Evolutionary conservation across 2,113 vertebrate species (phyloP), one percentile per base, ranked within the genome.

Genomic region (Actinemys pallida): DNA sequence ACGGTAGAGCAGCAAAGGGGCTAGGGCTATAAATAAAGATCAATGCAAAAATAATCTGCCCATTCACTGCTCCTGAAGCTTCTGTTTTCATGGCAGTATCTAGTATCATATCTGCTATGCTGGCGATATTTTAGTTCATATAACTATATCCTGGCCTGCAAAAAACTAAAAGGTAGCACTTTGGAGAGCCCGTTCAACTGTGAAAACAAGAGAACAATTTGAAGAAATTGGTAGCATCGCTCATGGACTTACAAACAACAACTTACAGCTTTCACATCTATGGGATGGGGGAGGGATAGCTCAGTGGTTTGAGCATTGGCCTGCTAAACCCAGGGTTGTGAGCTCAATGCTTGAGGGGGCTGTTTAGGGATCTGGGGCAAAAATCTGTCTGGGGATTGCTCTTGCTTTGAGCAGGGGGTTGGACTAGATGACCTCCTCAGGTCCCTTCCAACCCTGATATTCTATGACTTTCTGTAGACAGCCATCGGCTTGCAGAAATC

Each of bases 391-490:
- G 50, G 50, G 50, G 50, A 50, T 50, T 50, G 14, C 13, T 50
- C 50, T 13, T 50, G 50, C 50, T 50, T 50, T 50, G 50, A 50
- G 50, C 50, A 50, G 2, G 13, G 50, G 50, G 50, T 50, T 50
- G 50, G 50, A 50, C 50, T 50, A 50, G 50, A 50, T 50, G 50
- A 50, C 50, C 50, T 50, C 14, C 50, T 50, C 4, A 50, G 50
- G 50, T 50, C 50, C 50, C 50, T 50, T 50, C 13, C 50, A 50
- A 50, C 14, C 13, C 50, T 50, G 50, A 16, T 16, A 50, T 50
- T 50, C 50, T 50, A 14, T 10, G 8, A 59, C 11, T 76, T 76
- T 1, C 69, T 3, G 4, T 7, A 9, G 0, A 2, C 8, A 12
- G 53, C 5, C 13, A 92, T 89, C 52, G 72, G 81, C 2, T 1